Conservation (phyloP, 2,797 vertebrate genomes). For the Botia almorhae region DNA sequence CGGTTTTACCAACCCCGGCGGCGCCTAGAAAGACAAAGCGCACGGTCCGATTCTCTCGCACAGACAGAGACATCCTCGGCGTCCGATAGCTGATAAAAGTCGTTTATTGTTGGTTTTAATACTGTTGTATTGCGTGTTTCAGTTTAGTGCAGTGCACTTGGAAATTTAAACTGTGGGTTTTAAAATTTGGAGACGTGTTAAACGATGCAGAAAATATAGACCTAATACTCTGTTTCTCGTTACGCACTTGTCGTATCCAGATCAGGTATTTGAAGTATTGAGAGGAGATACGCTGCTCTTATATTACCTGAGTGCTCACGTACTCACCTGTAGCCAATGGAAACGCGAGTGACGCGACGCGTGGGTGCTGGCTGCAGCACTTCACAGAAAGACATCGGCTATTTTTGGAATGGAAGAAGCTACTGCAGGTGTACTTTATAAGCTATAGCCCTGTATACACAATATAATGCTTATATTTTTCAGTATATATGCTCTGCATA, state of each 20-base stretch:
- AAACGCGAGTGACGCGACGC: conserved; percentile 6
- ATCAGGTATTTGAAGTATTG: background rate
- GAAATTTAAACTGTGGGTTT: background rate
- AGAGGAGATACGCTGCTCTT: background rate
- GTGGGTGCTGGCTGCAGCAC: conserved; percentile 2
- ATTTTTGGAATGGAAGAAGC: background rate
- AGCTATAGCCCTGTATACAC: background rate
- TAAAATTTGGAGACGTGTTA: background rate
- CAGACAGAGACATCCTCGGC: conserved; percentile 37
- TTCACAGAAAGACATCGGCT: background rate
- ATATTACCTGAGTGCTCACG: conserved; percentile 11
- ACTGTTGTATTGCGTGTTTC: background rate
- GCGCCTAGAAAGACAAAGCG: conserved; percentile 78
- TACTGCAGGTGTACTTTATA: background rate
- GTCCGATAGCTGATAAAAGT: background rate
- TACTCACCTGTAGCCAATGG: conserved; percentile 13
- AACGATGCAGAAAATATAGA: background rate
- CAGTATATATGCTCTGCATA: too few species aligned
- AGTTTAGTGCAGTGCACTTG: background rate
- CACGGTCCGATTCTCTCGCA: conserved; percentile 55
- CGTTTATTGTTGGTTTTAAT: background rate
- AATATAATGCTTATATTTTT: background rate
- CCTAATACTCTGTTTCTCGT: background rate
- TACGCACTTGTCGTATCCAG: background rate
- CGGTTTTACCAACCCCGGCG: conserved; percentile 76